phyloP scores from a whole-genome alignment of 2,797 vertebrate genomes.

The Spea hammondii region DNA sequence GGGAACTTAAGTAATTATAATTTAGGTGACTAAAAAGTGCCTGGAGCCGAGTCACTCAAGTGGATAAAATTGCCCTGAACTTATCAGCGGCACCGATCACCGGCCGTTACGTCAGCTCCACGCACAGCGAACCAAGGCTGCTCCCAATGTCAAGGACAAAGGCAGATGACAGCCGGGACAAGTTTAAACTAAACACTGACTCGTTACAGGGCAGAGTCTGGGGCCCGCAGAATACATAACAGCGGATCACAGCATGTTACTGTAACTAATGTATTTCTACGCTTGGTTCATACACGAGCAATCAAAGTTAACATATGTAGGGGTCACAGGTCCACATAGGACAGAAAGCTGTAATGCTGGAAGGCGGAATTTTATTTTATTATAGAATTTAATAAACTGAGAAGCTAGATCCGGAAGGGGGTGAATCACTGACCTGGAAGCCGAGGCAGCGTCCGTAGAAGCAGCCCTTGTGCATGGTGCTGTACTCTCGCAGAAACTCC shows the following conservation, averaged over 20 bases:
- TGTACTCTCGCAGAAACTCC: constrained; percentile 81
- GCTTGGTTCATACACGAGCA: no score
- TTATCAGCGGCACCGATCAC: constrained; percentile 32
- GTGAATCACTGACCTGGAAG: constrained; percentile 78
- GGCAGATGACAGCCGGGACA: background rate
- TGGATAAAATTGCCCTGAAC: background rate
- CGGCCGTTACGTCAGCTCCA: constrained; percentile 19
- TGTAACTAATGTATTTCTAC: no score
- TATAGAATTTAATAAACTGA: background rate
- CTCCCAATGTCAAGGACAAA: constrained; percentile 3
- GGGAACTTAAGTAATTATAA: background rate
- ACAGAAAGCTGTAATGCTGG: background rate
- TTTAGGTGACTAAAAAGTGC: background rate
- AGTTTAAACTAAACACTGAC: background rate
- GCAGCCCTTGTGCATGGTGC: constrained; percentile 88
- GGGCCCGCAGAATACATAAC: background rate
- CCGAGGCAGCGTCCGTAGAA: constrained; percentile 92
- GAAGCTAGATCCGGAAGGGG: background rate
- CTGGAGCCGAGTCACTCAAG: background rate
- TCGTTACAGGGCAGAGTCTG: background rate
- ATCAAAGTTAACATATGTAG: no score
- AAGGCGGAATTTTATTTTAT: background rate
- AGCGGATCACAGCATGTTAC: no score
- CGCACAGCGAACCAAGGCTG: constrained; percentile 30
- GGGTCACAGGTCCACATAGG: background rate